Percentiles rank a stretch among this genome's conserved stretches.
phyloP scores from a whole-genome alignment of 1,140 invertebrate species.

The Hermatobates lingyangjiaoensis region DNA sequence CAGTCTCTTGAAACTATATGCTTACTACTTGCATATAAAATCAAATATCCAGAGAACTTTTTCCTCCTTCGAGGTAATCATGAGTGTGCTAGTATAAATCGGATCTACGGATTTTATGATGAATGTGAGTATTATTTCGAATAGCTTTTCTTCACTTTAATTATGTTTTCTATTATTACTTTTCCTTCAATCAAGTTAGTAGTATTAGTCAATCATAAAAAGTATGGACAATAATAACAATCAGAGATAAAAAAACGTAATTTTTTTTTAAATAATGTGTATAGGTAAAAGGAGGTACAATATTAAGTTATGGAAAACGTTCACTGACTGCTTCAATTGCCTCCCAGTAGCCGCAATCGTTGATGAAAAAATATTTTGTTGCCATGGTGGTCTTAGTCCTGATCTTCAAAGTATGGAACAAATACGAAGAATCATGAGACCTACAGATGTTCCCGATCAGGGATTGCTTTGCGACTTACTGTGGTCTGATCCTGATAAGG shows the following conservation, averaged over 20 bases:
- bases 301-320: conserved; percentile 97
- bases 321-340: conserved; percentile 98
- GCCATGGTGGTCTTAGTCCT: conserved; percentile 38
- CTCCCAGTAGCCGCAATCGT: conserved; percentile 51
- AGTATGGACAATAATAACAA: too few relatives aligned
- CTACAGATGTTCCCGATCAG: conserved; percentile 44
- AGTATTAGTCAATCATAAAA: too few relatives aligned
- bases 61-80: conserved; percentile 70
- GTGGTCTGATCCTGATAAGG: conserved; percentile 65
- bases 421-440: conserved; percentile 45
- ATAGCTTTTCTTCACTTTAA: too few relatives aligned
- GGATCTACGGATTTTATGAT: conserved; percentile 94
- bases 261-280: too few relatives aligned
- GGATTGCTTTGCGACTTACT: conserved; percentile 56
- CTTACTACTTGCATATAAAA: conserved; percentile 41
- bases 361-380: conserved; percentile 43
- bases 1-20: conserved; percentile 75
- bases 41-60: conserved; percentile 29
- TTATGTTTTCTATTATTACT: too few relatives aligned
- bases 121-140: too few relatives aligned
- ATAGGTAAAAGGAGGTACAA: conserved; percentile 86
- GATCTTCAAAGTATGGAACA: conserved; percentile 40
- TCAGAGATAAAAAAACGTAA: too few relatives aligned
- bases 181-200: too few relatives aligned
- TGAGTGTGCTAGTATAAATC: conserved; percentile 81